Evolutionary conservation across 1,140 invertebrate species (phyloP).

Genomic region (Zaprionus ornatus): DNA sequence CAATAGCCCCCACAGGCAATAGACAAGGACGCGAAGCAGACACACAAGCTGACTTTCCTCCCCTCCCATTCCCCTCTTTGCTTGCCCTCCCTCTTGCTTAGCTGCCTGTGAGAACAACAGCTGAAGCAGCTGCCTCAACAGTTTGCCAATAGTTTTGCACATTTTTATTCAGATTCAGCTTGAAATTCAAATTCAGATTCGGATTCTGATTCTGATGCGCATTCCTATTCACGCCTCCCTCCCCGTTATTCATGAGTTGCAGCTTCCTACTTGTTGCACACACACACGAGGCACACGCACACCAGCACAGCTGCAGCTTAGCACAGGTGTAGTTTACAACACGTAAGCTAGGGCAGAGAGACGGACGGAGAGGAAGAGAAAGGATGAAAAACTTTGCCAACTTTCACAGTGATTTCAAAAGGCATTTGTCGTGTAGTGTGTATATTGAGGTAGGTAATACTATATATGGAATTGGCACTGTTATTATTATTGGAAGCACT

Average conservation of each 20-base stretch:
- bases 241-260: slow-evolving; percentile 68
- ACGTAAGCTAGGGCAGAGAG: background rate
- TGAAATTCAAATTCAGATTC: slow-evolving; percentile 30
- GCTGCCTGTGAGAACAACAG: slow-evolving; percentile 9
- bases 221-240: slow-evolving; percentile 18
- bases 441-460: background rate
- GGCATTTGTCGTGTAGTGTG: background rate
- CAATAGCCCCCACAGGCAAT: slow-evolving; percentile 45
- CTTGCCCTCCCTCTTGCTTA: background rate
- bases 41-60: background rate
- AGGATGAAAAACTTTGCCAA: background rate
- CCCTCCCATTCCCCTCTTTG: background rate
- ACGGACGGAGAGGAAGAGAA: background rate
- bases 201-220: slow-evolving; percentile 38
- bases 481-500: background rate
- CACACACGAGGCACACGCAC: slow-evolving; percentile 31
- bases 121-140: slow-evolving; percentile 17
- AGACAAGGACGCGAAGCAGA: slow-evolving; percentile 52
- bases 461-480: background rate
- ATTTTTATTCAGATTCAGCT: slow-evolving; percentile 53
- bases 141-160: slow-evolving; percentile 74
- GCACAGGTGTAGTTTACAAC: slow-evolving; percentile 5
- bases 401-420: slow-evolving; percentile 9
- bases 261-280: slow-evolving; percentile 74
- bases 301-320: background rate